phyloP scores from a whole-genome alignment of 2,797 vertebrate genomes.

The Meda fulgida region DNA sequence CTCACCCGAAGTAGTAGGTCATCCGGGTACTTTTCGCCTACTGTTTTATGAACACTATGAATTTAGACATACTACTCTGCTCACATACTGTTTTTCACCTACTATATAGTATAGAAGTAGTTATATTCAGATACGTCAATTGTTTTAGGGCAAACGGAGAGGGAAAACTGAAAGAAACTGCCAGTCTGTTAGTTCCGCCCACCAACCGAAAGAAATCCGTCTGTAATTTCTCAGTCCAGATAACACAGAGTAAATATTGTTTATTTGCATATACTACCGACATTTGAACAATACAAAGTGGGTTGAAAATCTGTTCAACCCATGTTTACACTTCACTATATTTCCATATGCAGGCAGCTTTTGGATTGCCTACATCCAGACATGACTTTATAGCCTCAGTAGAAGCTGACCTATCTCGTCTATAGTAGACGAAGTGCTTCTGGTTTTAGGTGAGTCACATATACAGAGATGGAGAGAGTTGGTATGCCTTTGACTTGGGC shows the following conservation, averaged over 20 bases:
- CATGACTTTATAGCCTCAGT: not conserved
- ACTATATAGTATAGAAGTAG: too few species aligned
- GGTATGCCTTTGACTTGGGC: constrained; percentile 36
- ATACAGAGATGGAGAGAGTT: not conserved
- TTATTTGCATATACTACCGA: not conserved
- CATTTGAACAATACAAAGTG: not conserved
- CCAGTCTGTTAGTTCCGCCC: too few species aligned
- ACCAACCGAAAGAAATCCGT: too few species aligned
- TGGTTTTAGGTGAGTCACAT: constrained; percentile 17
- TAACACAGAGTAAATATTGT: not conserved
- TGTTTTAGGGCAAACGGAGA: too few species aligned
- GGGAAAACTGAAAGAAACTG: too few species aligned
- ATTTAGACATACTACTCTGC: not conserved
- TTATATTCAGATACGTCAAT: too few species aligned
- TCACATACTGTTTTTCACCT: not conserved
- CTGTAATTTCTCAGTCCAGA: too few species aligned
- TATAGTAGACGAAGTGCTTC: not conserved
- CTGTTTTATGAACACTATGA: not conserved
- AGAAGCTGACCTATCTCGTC: not conserved
- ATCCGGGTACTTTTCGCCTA: not conserved
- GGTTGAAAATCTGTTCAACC: not conserved
- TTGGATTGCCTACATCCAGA: not conserved
- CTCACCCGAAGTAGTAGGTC: not conserved
- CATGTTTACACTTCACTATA: not conserved
- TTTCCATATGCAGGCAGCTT: not conserved